A percentile compares a stretch with the other conserved stretches of the same genome.
Conservation (phyloP, 2,113 vertebrate species). For the Dasyornis broadbenti region DNA sequence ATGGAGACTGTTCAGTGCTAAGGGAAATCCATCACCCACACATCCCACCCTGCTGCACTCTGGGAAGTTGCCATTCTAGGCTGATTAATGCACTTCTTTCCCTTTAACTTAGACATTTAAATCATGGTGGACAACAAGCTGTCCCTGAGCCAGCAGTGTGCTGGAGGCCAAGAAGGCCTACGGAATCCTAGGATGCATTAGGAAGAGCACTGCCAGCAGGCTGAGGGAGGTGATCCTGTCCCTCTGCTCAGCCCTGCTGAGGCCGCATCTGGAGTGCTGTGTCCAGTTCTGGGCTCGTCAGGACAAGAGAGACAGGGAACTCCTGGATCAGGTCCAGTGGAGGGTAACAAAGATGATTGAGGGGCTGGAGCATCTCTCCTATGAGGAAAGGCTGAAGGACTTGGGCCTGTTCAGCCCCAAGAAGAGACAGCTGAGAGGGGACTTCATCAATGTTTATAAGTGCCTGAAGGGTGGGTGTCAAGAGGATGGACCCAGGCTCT, state of each 20-base stretch:
- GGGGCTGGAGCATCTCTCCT: background rate
- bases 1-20: rapidly evolving
- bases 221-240: background rate
- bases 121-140: background rate
- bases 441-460: background rate
- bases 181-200: background rate
- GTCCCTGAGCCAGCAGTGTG: background rate
- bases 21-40: background rate
- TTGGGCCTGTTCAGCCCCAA: background rate
- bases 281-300: background rate
- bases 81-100: background rate
- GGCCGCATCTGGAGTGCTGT: background rate
- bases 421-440: background rate
- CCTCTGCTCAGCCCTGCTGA: background rate
- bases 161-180: background rate
- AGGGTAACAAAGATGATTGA: no score
- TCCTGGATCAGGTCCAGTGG: rapidly evolving
- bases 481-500: background rate
- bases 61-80: background rate
- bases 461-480: background rate
- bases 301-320: background rate
- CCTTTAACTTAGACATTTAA: background rate
- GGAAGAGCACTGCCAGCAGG: background rate
- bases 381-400: background rate
- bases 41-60: background rate